phyloP scores from a whole-genome alignment of 2,797 vertebrate species.

The Lagorchestes hirsutus region DNA sequence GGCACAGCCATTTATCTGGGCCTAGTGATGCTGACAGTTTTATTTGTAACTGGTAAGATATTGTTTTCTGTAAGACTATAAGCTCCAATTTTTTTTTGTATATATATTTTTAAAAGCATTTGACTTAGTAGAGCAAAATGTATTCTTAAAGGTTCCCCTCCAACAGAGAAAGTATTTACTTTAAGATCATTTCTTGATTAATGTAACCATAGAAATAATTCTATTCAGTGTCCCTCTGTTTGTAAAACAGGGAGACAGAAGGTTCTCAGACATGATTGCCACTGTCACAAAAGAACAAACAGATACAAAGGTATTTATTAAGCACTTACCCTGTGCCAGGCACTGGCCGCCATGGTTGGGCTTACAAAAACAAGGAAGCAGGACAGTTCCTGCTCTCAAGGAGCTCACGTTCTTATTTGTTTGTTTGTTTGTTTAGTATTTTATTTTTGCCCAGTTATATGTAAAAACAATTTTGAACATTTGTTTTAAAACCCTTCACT shows the following conservation, averaged over 20 bases:
- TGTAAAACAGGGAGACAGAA: not conserved
- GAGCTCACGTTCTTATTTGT: not conserved
- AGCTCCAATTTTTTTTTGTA: not conserved
- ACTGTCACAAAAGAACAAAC: not conserved
- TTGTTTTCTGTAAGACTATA: constrained; percentile 10
- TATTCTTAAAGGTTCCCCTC: not conserved
- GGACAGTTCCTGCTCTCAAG: not conserved
- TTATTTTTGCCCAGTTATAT: too few species aligned
- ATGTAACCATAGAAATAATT: not conserved
- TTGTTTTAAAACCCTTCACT: too few species aligned
- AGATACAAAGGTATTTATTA: not conserved
- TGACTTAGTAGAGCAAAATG: not conserved
- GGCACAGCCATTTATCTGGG: constrained; percentile 14
- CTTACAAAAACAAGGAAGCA: not conserved
- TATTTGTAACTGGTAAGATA: not conserved
- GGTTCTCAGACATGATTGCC: not conserved
- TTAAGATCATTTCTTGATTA: not conserved
- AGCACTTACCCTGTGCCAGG: not conserved
- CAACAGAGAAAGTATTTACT: not conserved
- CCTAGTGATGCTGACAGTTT: not conserved
- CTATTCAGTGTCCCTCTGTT: not conserved
- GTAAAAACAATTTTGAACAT: too few species aligned
- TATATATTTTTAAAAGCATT: not conserved
- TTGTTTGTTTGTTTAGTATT: too few species aligned
- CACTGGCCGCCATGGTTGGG: not conserved